These are phyloP conservation scores for Pterophyllum scalare DNA, from an alignment of 2,113 vertebrate genomes.

Conservation along the genomic window DNA sequence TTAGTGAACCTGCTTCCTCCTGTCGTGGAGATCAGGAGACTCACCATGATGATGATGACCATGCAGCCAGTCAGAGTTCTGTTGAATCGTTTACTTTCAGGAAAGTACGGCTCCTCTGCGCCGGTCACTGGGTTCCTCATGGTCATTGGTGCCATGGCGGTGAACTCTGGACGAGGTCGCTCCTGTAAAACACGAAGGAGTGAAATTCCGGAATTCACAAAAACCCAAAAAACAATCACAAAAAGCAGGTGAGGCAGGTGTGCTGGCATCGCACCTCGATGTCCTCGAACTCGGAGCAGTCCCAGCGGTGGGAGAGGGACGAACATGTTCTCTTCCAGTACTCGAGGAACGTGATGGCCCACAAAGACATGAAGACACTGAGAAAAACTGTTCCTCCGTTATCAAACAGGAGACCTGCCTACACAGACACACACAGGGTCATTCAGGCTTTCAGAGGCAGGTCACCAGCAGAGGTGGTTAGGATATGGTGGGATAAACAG, in stretches of 20 bases:
- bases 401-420: constrained; percentile 84
- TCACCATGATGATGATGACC: constrained; percentile 84
- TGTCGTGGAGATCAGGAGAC: constrained; percentile 3
- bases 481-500: background rate
- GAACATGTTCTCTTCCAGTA: constrained; percentile 84
- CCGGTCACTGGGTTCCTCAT: constrained; percentile 84
- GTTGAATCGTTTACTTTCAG: constrained; percentile 66
- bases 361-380: constrained; percentile 86
- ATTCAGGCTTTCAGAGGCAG: background rate
- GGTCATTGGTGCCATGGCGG: constrained; percentile 80
- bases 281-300: constrained; percentile 84
- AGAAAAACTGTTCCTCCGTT: constrained; percentile 84
- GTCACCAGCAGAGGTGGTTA: background rate
- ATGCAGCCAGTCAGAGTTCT: constrained; percentile 79
- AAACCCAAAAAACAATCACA: background rate
- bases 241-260: background rate
- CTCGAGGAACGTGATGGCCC: constrained; percentile 85
- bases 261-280: constrained; percentile 62
- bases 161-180: constrained; percentile 82
- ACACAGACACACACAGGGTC: background rate
- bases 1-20: too few relatives aligned
- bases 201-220: background rate
- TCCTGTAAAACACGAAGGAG: constrained; percentile 60
- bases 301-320: constrained; percentile 82
- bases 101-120: constrained; percentile 84